phyloP scores from a whole-genome alignment of 2,888 invertebrate genomes.

The Atethmia centrago region DNA sequence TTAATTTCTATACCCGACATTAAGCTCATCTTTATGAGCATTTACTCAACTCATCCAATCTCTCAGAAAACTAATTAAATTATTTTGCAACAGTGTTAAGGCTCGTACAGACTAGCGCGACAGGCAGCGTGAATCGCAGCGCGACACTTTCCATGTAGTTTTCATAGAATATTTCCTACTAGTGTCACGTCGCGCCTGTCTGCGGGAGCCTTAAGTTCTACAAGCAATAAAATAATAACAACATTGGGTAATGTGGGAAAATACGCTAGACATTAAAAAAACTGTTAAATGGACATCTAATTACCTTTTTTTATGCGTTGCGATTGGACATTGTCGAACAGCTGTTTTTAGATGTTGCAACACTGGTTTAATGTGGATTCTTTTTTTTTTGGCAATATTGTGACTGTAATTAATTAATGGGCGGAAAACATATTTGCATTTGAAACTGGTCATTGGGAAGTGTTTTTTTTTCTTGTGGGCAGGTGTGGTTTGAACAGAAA shows the following conservation, averaged over 20 bases:
- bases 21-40: constrained; percentile 24
- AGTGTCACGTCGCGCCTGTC: too few relatives aligned
- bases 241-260: constrained; percentile 62
- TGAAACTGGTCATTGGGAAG: constrained; percentile 3
- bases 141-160: too few relatives aligned
- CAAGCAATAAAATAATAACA: constrained; percentile 15
- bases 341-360: constrained; percentile 71
- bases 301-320: constrained; percentile 72
- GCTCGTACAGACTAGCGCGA: too few relatives aligned
- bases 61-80: constrained; percentile 29
- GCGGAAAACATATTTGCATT: constrained; percentile 21
- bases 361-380: constrained; percentile 65
- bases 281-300: constrained; percentile 67
- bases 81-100: constrained; percentile 27
- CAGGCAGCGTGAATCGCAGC: too few relatives aligned
- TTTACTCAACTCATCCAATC: constrained; percentile 3
- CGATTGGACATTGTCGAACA: constrained; percentile 77
- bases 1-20: constrained; percentile 14
- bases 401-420: constrained; percentile 24
- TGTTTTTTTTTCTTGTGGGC: constrained; percentile 6
- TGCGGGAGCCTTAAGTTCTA: too few relatives aligned
- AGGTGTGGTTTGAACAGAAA: neutral
- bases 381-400: constrained; percentile 45
- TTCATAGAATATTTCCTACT: too few relatives aligned
- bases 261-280: constrained; percentile 66